Conservation (phyloP, 2,888 invertebrate species). For the Clivina fossor region DNA sequence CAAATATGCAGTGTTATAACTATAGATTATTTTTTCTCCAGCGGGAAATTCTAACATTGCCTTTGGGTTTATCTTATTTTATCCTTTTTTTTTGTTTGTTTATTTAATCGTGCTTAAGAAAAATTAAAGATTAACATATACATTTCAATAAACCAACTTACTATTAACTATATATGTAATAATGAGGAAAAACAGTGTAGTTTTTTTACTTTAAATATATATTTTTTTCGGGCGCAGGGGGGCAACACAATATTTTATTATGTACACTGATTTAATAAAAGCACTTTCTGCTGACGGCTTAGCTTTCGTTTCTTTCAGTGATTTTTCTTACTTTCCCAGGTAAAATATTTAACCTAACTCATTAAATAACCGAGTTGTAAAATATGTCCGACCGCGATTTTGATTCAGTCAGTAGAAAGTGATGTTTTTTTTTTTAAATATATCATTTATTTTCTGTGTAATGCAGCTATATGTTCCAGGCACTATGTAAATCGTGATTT, state of each 20-base stretch:
- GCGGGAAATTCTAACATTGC: constrained; percentile 28
- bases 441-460: no score
- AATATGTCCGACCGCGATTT: not conserved
- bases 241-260: constrained; percentile 23
- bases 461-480: constrained; percentile 46
- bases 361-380: not conserved
- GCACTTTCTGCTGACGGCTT: constrained; percentile 29
- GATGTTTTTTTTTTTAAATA: constrained; percentile 20
- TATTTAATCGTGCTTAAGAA: constrained; percentile 31
- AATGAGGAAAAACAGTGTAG: constrained; percentile 29
- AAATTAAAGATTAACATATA: constrained; percentile 33
- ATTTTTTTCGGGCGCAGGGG: constrained; percentile 29
- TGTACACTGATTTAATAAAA: constrained; percentile 29
- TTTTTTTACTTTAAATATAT: constrained; percentile 9
- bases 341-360: not conserved
- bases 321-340: not conserved
- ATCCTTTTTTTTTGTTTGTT: no score
- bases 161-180: constrained; percentile 35
- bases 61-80: constrained; percentile 18
- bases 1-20: constrained; percentile 30
- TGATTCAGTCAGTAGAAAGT: constrained; percentile 29
- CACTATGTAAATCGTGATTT: constrained; percentile 48
- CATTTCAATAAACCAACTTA: constrained; percentile 34
- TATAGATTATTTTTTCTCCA: no score
- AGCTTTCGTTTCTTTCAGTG: not conserved